Base-by-base conservation (phyloP, 2,113 vertebrate genomes). In the Ceyx melanurus region DNA sequence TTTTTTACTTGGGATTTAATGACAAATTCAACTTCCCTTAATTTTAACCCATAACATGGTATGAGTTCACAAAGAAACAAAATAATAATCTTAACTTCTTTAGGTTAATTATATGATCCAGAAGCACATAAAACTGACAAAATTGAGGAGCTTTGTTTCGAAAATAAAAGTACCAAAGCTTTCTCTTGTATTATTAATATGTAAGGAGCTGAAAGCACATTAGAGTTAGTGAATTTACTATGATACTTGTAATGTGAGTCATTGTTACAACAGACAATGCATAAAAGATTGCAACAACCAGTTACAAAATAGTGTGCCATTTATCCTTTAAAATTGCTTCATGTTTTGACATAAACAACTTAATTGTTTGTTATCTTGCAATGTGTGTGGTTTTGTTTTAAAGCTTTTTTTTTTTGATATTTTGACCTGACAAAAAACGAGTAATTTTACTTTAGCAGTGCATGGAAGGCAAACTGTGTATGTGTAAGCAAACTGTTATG, bases 221-320 rank as follows among this genome's bases (percentile, higher is more conserved):
- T 37, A n/a, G 7, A 76, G 37, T 54, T 80, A 1, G 0, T 68
- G 54, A 33, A 43, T 78, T 73, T 58, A 17, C 53, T 46, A 10
- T 1, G 1, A 15, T 57, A 15, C 16, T 7, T 15, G 22, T 76
- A 51, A 81, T 46, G 22, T 46, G 11, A 62, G n/a, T 62, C 25
- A 72, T 62, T 1, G 0, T 56, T 80, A 46, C 53, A 53, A 46
- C 21, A 67, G 68, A 16, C 19, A 74, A 54, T 1, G 0, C 40
- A 13, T n/a, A 35, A 56, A 60, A 45, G 20, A 29, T 53, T 71
- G 29, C 60, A 60, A 42, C 35, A 37, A 58, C 25, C 9, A 9
- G 12, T 66, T 53, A 26, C 42, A 31, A 67, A 50, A 31, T 9
- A 53, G 13, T 35, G 14, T 48, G 25, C 53, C 26, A 79, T 71